Evolutionary conservation across 2,797 vertebrate species (phyloP).

Genomic region (Cossypha heuglini): DNA sequence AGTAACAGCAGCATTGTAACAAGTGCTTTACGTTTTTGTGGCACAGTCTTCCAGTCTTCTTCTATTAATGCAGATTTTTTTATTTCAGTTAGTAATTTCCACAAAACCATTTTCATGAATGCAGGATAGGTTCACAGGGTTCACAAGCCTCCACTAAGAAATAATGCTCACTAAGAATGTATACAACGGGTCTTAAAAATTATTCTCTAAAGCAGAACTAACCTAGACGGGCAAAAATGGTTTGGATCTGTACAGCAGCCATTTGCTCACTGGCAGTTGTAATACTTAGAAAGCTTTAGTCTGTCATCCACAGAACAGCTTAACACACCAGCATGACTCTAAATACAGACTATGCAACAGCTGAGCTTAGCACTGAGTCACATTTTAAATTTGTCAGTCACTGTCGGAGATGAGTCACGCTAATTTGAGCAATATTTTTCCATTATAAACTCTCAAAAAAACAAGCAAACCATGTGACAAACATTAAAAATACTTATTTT

Average conservation of each 20-base stretch:
- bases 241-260: not conserved
- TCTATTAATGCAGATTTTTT: not conserved
- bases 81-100: not conserved
- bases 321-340: not conserved
- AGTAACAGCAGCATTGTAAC: not conserved
- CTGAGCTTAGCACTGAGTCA: not conserved
- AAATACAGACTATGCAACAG: not conserved
- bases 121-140: not conserved
- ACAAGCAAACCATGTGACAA: not conserved
- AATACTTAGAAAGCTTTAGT: not conserved
- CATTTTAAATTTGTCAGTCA: not conserved
- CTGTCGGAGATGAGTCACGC: not conserved
- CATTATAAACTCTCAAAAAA: not conserved
- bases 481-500: not conserved
- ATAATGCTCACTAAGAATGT: not conserved
- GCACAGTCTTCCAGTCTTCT: not conserved
- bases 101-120: not conserved
- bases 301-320: not conserved
- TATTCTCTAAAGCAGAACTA: not conserved
- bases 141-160: not conserved
- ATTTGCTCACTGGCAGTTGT: not conserved
- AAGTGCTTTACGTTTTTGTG: not conserved
- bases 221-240: not conserved
- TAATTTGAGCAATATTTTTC: not conserved
- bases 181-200: not conserved